Evolutionary conservation across 2,888 invertebrate genomes (phyloP).

Genomic region (Parapristionchus giblindavisi): DNA sequence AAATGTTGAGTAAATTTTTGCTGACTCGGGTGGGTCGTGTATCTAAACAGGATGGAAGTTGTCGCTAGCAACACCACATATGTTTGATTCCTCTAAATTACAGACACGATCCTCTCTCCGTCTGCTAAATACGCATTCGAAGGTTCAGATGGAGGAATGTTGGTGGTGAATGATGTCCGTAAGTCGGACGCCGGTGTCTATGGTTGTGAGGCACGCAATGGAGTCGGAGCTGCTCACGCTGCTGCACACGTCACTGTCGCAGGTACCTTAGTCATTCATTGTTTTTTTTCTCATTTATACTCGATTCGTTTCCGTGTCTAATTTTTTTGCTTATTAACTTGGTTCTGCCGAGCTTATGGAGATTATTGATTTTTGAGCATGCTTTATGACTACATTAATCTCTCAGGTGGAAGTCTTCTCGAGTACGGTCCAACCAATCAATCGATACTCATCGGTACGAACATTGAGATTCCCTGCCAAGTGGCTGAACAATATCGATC

Average conservation of each 20-base stretch:
- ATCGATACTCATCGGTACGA: slow-evolving; percentile 88
- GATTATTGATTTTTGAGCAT: background rate
- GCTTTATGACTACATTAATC: background rate
- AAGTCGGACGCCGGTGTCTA: slow-evolving; percentile 70
- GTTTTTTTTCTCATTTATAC: too few species aligned
- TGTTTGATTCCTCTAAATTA: too few species aligned
- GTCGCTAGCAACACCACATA: too few species aligned
- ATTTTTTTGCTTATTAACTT: too few species aligned
- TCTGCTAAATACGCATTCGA: slow-evolving; percentile 33
- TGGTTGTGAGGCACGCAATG: slow-evolving; percentile 72
- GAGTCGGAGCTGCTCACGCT: slow-evolving; percentile 69
- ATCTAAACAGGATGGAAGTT: too few species aligned
- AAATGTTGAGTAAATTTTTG: background rate
- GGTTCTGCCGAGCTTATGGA: background rate
- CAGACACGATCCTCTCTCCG: slow-evolving; percentile 10
- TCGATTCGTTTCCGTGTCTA: too few species aligned
- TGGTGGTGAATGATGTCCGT: slow-evolving; percentile 51
- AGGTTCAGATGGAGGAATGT: slow-evolving; percentile 7
- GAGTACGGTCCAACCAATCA: slow-evolving; percentile 74
- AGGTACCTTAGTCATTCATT: too few species aligned
- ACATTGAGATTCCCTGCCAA: slow-evolving; percentile 91
- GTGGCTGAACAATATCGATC: slow-evolving; percentile 84
- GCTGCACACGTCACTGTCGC: slow-evolving; percentile 54
- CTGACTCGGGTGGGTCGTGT: background rate
- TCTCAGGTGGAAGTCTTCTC: slow-evolving; percentile 87